Base-by-base conservation (phyloP, 2,888 invertebrate species). In the Drosophila yooni region DNA sequence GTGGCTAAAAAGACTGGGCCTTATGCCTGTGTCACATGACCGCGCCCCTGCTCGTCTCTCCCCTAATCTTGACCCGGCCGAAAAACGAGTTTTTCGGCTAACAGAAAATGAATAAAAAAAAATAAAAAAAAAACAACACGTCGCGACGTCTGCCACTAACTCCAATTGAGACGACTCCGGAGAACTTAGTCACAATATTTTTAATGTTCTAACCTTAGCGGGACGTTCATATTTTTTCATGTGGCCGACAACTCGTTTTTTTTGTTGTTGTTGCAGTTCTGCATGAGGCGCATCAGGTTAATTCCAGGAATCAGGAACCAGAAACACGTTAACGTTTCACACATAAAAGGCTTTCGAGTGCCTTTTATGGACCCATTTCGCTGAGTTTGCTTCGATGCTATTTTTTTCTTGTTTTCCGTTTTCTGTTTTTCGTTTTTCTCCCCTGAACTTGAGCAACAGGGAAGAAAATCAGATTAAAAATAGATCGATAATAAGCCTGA, bases 81-180 rank as follows among this genome's bases (percentile, higher is more conserved):
- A 81, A 85, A 85, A 88, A 54, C 70, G 88, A 46, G 46, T 46
- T 88, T 76, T 83, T 78, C 79, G 86, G 80, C 86, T 71, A 86
- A 85, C 72, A 69, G 13, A 38, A 38, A 54, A 29, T 36, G 21
- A 38, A 61, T 13, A 46, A 29, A 38, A 15, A 40, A n/a, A 31
- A 68, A 70, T 66, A 54, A 63, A 59, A n/a, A n/a, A 27, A 40
- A 59, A 27, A 46, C 25, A 60, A 58, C 51, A 72, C 71, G 66
- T 73, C 82, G 68, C 70, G 52, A 71, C 79, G 79, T 75, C 78
- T 79, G 72, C 71, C 77, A 59, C 53, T 65, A 69, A 76, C 78
- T 76, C 56, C 72, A 66, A 79, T 72, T 72, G 72, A 72, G 57
- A 68, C 74, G 34, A 34, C 61, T 64, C 54, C 75, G 50, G 54